phyloP scores from a whole-genome alignment of 2,797 vertebrate species.

The Taeniopygia guttata region DNA sequence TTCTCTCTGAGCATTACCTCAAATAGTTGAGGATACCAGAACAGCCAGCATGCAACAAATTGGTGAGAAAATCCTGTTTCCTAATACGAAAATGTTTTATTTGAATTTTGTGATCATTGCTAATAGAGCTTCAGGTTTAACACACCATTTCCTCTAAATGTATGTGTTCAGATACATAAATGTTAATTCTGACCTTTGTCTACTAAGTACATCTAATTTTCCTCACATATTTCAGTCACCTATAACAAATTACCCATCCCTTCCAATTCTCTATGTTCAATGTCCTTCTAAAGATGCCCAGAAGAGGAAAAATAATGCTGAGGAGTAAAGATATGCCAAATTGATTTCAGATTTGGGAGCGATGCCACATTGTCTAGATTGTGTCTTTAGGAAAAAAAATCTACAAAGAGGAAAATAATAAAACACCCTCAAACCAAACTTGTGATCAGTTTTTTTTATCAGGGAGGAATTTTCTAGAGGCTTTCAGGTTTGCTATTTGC shows the following conservation, averaged over 20 bases:
- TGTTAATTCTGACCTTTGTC: slow-evolving; percentile 67
- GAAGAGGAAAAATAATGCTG: not conserved
- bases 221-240: slow-evolving; percentile 32
- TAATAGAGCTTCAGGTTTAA: slow-evolving; percentile 49
- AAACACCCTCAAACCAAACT: not conserved
- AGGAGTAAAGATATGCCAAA: not conserved
- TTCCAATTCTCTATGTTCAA: not conserved
- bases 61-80: not conserved
- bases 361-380: not conserved
- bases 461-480: not conserved
- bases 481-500: not conserved
- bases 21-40: not conserved
- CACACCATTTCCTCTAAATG: slow-evolving; percentile 31
- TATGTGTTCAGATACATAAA: slow-evolving; percentile 46
- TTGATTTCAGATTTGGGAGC: not conserved
- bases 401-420: not conserved
- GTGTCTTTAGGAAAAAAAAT: not conserved
- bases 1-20: not conserved
- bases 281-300: not conserved
- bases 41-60: not conserved
- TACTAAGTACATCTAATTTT: slow-evolving; percentile 44
- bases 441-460: not conserved
- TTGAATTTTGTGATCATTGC: slow-evolving; percentile 27
- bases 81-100: not conserved
- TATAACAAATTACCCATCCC: slow-evolving; percentile 13